Evolutionary conservation across 2,113 vertebrate species (phyloP).

Genomic region (Siphamia tubifer): DNA sequence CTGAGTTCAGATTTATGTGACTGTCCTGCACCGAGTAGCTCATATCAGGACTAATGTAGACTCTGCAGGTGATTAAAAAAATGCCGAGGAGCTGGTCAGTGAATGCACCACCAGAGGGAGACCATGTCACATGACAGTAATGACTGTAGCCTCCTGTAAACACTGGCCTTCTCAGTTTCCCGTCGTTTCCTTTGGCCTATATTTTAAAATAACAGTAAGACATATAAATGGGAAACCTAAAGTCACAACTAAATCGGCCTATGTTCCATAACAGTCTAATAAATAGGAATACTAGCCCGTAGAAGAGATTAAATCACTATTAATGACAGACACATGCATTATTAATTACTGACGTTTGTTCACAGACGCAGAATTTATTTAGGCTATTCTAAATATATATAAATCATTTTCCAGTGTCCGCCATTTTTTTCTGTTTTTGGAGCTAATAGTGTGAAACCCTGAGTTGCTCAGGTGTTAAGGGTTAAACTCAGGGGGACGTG

Average conservation of each 20-base stretch:
- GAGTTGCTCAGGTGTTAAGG: conserved; percentile 31
- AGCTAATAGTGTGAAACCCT: background rate
- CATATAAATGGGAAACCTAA: background rate
- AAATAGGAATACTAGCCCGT: too few species aligned
- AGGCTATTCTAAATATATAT: background rate
- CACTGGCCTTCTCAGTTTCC: background rate
- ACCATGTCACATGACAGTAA: conserved; percentile 41
- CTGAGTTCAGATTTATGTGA: background rate
- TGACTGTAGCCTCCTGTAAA: conserved; percentile 3
- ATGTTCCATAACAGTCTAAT: too few species aligned
- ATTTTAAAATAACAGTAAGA: background rate
- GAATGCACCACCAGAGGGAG: conserved; percentile 75
- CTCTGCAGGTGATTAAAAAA: background rate
- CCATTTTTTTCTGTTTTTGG: background rate
- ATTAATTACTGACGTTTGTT: background rate
- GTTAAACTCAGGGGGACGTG: conserved; percentile 49
- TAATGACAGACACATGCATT: background rate
- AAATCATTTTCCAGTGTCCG: too few species aligned
- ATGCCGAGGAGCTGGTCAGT: conserved; percentile 20
- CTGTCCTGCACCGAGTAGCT: background rate
- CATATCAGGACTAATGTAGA: background rate
- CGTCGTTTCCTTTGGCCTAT: too few species aligned
- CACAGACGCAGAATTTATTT: background rate
- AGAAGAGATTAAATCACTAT: too few species aligned
- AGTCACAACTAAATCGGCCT: too few species aligned